These are phyloP conservation scores for Euthynnus affinis DNA, from an alignment of 2,797 vertebrate genomes.

Conservation along the genomic window DNA sequence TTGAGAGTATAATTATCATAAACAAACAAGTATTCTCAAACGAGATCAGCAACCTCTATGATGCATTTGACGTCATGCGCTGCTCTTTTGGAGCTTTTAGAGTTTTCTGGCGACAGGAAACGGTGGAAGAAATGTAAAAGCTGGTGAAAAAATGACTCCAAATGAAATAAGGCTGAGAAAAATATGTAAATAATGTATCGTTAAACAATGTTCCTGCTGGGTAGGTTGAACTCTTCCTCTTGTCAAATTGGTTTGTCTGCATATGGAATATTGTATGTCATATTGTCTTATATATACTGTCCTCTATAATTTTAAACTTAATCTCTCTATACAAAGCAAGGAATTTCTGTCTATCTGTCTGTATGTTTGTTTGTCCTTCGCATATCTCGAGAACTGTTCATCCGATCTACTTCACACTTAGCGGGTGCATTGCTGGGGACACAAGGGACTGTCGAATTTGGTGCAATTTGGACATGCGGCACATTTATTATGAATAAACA, in stretches of 20 bases:
- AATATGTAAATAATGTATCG: not conserved
- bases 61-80: not conserved
- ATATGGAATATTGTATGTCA: not conserved
- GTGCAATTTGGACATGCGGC: too few species aligned
- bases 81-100: not conserved
- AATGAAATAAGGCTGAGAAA: not conserved
- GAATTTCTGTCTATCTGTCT: too few species aligned
- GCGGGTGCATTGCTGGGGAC: too few species aligned
- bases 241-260: not conserved
- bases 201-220: not conserved
- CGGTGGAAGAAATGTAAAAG: not conserved
- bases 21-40: not conserved
- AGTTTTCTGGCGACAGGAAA: not conserved
- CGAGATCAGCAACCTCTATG: not conserved
- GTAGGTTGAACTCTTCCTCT: not conserved
- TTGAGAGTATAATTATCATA: not conserved
- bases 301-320: too few species aligned
- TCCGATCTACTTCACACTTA: too few species aligned
- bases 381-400: too few species aligned
- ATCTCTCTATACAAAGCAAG: too few species aligned
- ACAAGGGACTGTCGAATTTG: too few species aligned
- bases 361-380: too few species aligned
- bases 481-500: too few species aligned
- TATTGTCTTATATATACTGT: too few species aligned
- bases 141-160: not conserved